Percentiles rank a stretch among this genome's conserved stretches.
Conservation (phyloP, 2,113 vertebrate species). For the Emydura subglobosa region DNA sequence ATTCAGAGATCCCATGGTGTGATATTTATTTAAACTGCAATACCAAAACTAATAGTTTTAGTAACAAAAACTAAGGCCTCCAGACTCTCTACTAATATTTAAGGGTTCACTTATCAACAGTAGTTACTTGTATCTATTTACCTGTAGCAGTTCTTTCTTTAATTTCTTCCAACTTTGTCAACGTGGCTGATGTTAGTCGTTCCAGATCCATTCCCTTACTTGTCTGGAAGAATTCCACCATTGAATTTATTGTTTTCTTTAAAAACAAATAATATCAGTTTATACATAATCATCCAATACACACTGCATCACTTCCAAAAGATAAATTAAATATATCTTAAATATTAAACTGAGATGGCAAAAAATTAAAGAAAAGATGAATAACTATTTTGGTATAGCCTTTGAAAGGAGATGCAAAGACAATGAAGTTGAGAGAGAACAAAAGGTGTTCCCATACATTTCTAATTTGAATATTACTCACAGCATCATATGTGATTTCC, state of each 20-base stretch:
- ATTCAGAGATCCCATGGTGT: not conserved
- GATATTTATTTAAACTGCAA: not conserved
- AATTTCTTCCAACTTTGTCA: conserved; percentile 96
- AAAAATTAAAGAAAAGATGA: not conserved
- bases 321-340: not conserved
- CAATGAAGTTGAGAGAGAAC: not conserved
- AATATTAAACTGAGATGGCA: not conserved
- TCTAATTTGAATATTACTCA: conserved; percentile 72
- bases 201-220: conserved; percentile 91
- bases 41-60: not conserved
- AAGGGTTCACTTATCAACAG: not conserved
- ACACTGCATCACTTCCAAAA: not conserved
- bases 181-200: conserved; percentile 90
- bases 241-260: conserved; percentile 91
- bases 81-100: not conserved
- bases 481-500: conserved; percentile 96
- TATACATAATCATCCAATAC: not conserved
- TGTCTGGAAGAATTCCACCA: conserved; percentile 92
- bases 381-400: not conserved
- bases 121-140: conserved; percentile 49
- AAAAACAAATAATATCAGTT: not conserved
- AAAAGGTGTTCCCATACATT: not conserved
- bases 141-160: conserved; percentile 95
- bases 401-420: not conserved
- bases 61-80: not conserved